phyloP scores from a whole-genome alignment of 2,113 vertebrate genomes.

The Ascaphus truei region DNA sequence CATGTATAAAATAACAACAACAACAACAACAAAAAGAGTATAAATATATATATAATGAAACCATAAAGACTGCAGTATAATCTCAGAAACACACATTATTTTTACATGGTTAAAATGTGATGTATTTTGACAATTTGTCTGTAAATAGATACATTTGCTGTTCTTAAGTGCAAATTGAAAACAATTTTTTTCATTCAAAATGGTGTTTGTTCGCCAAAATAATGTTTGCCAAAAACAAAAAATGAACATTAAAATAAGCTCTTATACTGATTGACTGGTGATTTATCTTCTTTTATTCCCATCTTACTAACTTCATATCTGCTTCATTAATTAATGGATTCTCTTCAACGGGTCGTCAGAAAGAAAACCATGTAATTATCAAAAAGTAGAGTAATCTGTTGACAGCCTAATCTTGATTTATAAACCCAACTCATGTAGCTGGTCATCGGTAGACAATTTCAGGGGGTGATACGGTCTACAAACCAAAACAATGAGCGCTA shows the following conservation, averaged over 20 bases:
- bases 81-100: conserved; percentile 33
- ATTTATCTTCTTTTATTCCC: too few species aligned
- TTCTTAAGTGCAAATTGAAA: conserved; percentile 34
- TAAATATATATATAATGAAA: conserved; percentile 20
- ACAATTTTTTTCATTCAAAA: conserved; percentile 29
- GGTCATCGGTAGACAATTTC: too few species aligned
- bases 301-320: too few species aligned
- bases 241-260: conserved; percentile 27
- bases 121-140: conserved; percentile 32
- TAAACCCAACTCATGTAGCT: too few species aligned
- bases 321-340: too few species aligned
- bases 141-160: conserved; percentile 30
- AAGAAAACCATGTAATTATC: too few species aligned
- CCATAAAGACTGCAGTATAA: conserved; percentile 28
- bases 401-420: too few species aligned
- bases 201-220: conserved; percentile 31
- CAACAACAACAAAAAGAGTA: background rate
- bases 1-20: background rate
- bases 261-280: conserved; percentile 19
- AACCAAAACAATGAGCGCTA: too few species aligned
- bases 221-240: conserved; percentile 26
- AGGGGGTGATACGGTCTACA: too few species aligned
- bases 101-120: conserved; percentile 35
- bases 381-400: too few species aligned
- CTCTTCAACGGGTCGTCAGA: too few species aligned